phyloP scores from a whole-genome alignment of 1,140 invertebrate species.

The Heliconius himera region DNA sequence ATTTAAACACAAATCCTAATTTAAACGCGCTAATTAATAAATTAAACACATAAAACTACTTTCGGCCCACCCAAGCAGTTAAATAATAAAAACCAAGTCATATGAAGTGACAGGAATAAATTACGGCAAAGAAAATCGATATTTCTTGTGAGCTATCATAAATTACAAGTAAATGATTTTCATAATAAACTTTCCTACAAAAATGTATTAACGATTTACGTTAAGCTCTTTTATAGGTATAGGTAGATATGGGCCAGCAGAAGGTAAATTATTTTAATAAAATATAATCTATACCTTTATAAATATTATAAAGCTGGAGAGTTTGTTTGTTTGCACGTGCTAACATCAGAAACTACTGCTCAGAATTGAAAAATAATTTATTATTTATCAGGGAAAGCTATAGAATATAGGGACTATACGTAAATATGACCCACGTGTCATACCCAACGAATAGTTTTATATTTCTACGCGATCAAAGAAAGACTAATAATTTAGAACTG shows the following conservation, averaged over 20 bases:
- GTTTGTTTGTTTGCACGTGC: no score
- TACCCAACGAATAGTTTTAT: no score
- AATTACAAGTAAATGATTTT: constrained; percentile 67
- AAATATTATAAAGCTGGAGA: no score
- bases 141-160: constrained; percentile 57
- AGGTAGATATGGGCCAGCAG: background rate
- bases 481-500: no score
- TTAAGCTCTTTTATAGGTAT: constrained; percentile 12
- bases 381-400: no score
- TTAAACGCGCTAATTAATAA: constrained; percentile 57
- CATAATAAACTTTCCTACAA: constrained; percentile 51
- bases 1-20: background rate
- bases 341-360: background rate
- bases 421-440: no score
- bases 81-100: constrained; percentile 60
- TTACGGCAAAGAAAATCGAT: constrained; percentile 68
- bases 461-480: no score
- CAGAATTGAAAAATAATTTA: no score
- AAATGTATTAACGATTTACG: background rate
- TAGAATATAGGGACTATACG: no score
- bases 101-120: constrained; percentile 63
- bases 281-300: no score
- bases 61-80: constrained; percentile 62
- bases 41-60: constrained; percentile 24
- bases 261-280: background rate